A percentile compares a stretch with the other conserved stretches of the same genome.
phyloP scores from a whole-genome alignment of 2,797 vertebrate genomes.

The Xiphorhynchus erythropygius region DNA sequence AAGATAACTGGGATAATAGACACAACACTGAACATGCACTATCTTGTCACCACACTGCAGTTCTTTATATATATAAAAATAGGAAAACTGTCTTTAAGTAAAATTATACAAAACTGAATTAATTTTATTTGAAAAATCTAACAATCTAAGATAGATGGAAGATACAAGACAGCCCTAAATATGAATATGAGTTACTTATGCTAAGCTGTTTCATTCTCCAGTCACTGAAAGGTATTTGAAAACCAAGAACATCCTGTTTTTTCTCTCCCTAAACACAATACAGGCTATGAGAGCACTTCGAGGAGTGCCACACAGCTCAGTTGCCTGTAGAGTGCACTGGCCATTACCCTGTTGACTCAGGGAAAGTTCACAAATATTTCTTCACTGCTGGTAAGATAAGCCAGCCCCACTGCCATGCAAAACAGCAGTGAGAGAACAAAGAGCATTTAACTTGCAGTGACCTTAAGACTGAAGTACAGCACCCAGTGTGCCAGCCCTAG shows the following conservation, averaged over 20 bases:
- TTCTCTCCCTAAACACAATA: background rate
- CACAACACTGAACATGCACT: background rate
- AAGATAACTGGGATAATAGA: background rate
- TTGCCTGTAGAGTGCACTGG: background rate
- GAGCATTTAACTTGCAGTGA: background rate
- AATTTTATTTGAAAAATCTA: background rate
- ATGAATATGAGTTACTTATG: background rate
- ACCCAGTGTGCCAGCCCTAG: background rate
- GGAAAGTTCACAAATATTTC: slow-evolving; percentile 65
- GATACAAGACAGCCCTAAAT: background rate
- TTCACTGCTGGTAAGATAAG: slow-evolving; percentile 18
- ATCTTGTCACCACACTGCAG: background rate
- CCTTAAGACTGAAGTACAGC: background rate
- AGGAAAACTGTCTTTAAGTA: background rate
- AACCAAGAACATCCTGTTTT: background rate
- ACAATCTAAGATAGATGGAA: background rate
- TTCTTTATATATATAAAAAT: background rate
- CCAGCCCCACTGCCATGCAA: background rate
- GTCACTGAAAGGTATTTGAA: background rate
- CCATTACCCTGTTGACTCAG: slow-evolving; percentile 2
- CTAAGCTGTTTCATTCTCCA: background rate
- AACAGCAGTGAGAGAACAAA: slow-evolving; percentile 38
- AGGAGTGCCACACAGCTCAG: background rate
- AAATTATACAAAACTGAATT: background rate
- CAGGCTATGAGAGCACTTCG: background rate